These are phyloP conservation scores for Sinocyclocheilus anshuiensis DNA, from an alignment of 2,113 vertebrate genomes.

Conservation along the genomic window DNA sequence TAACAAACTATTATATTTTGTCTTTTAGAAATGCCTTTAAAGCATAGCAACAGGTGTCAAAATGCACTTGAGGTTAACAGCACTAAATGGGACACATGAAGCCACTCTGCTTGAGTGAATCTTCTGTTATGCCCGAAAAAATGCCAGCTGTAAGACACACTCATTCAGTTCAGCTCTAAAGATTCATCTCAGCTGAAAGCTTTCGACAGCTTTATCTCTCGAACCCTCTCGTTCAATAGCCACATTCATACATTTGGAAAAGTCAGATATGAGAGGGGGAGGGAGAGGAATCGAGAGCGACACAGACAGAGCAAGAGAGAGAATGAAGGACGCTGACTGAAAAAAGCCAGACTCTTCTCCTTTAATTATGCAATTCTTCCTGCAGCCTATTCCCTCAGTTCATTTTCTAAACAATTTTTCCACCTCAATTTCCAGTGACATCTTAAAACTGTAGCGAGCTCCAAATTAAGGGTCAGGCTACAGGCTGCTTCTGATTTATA, in stretches of 20 bases:
- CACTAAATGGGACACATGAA: not conserved
- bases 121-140: constrained; percentile 9
- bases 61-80: not conserved
- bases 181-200: constrained; percentile 24
- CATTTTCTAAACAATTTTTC: constrained; percentile 66
- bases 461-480: constrained; percentile 73
- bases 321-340: constrained; percentile 55
- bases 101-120: not conserved
- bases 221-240: constrained; percentile 19
- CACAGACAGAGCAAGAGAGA: constrained; percentile 4
- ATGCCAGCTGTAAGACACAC: constrained; percentile 28
- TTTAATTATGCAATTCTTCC: constrained; percentile 73
- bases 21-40: not conserved
- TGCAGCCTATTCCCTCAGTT: constrained; percentile 60
- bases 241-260: constrained; percentile 31
- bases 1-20: not conserved
- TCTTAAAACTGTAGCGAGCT: constrained; percentile 69
- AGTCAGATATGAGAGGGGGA: not conserved
- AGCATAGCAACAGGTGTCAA: constrained; percentile 10
- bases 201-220: constrained; percentile 21
- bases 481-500: constrained; percentile 79
- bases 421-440: constrained; percentile 76
- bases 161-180: not conserved
- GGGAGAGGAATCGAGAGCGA: not conserved
- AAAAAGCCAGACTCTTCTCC: constrained; percentile 63